Conservation (phyloP, 1,140 invertebrate genomes). For the Lordiphosa stackelbergi region DNA sequence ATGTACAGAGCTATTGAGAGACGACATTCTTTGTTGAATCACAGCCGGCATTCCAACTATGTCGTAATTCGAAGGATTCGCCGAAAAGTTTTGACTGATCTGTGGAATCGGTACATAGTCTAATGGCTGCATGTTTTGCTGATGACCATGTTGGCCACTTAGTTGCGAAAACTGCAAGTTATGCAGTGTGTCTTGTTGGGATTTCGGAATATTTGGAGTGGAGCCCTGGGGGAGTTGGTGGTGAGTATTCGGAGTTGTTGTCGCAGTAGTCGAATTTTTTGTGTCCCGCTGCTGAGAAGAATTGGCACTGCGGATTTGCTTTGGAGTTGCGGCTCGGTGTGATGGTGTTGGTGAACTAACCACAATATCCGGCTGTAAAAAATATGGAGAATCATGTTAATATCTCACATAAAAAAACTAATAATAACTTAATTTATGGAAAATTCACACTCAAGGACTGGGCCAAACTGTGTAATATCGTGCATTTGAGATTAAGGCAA, state of each 20-base stretch:
- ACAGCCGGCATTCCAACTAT: slow-evolving; percentile 79
- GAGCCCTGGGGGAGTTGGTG: slow-evolving; percentile 75
- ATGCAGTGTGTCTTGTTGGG: slow-evolving; percentile 61
- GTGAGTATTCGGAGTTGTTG: slow-evolving; percentile 74
- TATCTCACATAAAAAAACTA: too few relatives aligned
- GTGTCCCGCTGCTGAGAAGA: slow-evolving; percentile 73
- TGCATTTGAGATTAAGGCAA: slow-evolving; percentile 32
- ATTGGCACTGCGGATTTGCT: slow-evolving; percentile 58
- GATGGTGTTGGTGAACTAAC: slow-evolving; percentile 45
- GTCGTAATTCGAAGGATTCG: slow-evolving; percentile 79
- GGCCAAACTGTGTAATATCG: too few relatives aligned
- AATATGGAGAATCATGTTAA: neutral
- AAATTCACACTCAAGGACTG: too few relatives aligned
- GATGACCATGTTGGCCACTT: slow-evolving; percentile 71
- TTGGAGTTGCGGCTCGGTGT: slow-evolving; percentile 68
- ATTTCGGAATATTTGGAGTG: slow-evolving; percentile 57
- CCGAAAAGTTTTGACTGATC: slow-evolving; percentile 77
- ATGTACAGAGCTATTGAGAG: slow-evolving; percentile 74
- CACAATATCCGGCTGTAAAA: slow-evolving; percentile 49
- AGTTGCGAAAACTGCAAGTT: slow-evolving; percentile 64
- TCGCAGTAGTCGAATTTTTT: slow-evolving; percentile 45
- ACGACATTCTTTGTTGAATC: slow-evolving; percentile 81
- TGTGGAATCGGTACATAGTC: slow-evolving; percentile 76
- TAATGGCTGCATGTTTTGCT: slow-evolving; percentile 77
- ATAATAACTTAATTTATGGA: too few relatives aligned